Conservation (phyloP, 2,113 vertebrate genomes). For the Alouatta palliata region DNA sequence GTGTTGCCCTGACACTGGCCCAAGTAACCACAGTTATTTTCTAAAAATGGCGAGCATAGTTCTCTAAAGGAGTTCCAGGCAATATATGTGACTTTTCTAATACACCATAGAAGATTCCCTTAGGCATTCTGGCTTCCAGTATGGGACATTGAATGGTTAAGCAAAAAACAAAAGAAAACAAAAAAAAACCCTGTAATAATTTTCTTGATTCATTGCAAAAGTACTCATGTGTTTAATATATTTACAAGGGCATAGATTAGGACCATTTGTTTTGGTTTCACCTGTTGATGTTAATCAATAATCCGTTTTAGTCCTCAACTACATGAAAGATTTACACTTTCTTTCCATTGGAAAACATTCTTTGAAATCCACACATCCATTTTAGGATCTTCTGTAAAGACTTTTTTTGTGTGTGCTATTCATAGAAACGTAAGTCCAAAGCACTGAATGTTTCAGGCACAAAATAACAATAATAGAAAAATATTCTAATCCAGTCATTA, state of each 20-base stretch:
- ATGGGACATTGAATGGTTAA: background rate
- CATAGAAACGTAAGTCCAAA: conserved; percentile 54
- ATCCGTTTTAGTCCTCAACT: conserved; percentile 46
- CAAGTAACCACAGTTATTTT: conserved; percentile 66
- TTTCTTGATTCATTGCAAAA: conserved; percentile 18
- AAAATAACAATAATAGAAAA: conserved; percentile 47
- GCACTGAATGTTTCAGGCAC: background rate
- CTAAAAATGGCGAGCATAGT: conserved; percentile 60
- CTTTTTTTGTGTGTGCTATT: background rate
- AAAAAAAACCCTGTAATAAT: background rate
- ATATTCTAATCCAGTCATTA: conserved; percentile 22
- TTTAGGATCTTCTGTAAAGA: conserved; percentile 52
- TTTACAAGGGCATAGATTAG: background rate
- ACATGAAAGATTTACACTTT: conserved; percentile 54
- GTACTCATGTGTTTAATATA: background rate
- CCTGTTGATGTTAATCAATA: conserved; percentile 65
- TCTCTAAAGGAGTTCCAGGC: conserved; percentile 23
- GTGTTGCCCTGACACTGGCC: conserved; percentile 69
- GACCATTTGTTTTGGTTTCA: conserved; percentile 48
- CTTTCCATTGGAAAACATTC: conserved; percentile 70
- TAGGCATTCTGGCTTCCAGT: background rate
- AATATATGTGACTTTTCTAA: background rate
- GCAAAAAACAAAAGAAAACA: background rate
- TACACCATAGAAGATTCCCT: background rate
- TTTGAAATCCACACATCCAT: conserved; percentile 54